Evolutionary conservation across 23 tunicate species (phyloP), one percentile per base, ranked within the genome.

Genomic region (Phallusia fumigata): DNA sequence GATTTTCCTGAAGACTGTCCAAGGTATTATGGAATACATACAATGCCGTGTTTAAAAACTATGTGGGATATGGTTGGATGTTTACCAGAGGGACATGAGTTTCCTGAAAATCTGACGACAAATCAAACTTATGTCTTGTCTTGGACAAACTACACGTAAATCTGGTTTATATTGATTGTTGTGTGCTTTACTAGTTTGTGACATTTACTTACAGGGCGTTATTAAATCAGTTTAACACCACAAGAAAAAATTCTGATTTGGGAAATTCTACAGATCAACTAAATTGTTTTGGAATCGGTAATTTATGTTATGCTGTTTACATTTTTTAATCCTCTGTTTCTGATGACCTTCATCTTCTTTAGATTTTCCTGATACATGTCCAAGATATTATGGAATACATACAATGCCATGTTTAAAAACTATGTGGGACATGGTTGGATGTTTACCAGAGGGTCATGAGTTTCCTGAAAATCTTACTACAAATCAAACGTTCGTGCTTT

Each of bases 231-330:
- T 58, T 58, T 13, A 58, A 58, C 69, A 24, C 69, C 1, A 58
- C 69, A 8, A 58, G 19, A 26, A 26, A 19, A 30, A 64, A 32
- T 35, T 40, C 36, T 18, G 86, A 83, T 36, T 3, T 35, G 2
- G 86, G 86, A 0, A 31, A 83, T 83, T 52, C 58, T 0, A 0
- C 65, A 0, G 50, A 75, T 44, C 86, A 83, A 32, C 30, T 40
- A 15, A 2, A 1, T 0, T 83, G 86, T 34, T 74, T 83, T 83
- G 86, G 86, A 22, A 76, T 74, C 18, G 86, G 86, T 83, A 73
- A 31, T 13, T 11, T n/a, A n/a, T n/a, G n/a, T n/a, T n/a, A n/a
- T n/a, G n/a, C n/a, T 40, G 47, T 40, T 40, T 40, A 40, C 47
- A 40, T 40, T 40, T 40, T 40, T 3, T 40, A 3, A 40, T 40